A percentile compares a stretch with the other conserved stretches of the same genome.
phyloP scores from a whole-genome alignment of 2,797 vertebrate genomes.

The Brotula barbata region DNA sequence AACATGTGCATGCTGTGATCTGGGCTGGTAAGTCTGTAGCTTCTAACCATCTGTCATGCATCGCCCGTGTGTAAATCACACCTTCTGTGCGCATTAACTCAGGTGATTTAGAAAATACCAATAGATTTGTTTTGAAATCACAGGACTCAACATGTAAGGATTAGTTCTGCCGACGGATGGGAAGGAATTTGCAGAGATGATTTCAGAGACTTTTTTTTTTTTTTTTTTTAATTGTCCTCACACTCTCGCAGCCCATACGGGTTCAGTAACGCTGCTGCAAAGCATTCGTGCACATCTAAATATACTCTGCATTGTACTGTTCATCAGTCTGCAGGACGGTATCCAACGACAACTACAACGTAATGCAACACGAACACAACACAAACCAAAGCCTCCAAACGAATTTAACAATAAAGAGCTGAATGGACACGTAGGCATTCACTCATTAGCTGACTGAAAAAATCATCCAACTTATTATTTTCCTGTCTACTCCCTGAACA shows the following conservation, averaged over 20 bases:
- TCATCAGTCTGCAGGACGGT: slow-evolving; percentile 31
- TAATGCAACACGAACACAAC: background rate
- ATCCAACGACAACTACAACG: background rate
- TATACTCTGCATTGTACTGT: slow-evolving; percentile 45
- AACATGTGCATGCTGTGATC: slow-evolving; percentile 50
- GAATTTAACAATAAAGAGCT: background rate
- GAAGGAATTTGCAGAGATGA: slow-evolving; percentile 37
- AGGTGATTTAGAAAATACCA: slow-evolving; percentile 38
- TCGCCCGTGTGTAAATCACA: slow-evolving; percentile 33
- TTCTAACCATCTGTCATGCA: slow-evolving; percentile 47
- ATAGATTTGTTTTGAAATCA: slow-evolving; percentile 54
- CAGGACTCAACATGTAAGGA: slow-evolving; percentile 51
- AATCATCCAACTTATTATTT: too few relatives aligned
- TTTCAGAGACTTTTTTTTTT: slow-evolving; percentile 35
- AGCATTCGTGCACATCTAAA: slow-evolving; percentile 34
- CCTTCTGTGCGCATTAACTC: slow-evolving; percentile 36
- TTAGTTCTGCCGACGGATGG: slow-evolving; percentile 43
- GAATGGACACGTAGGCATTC: background rate
- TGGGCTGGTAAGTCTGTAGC: slow-evolving; percentile 40
- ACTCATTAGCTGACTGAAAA: too few relatives aligned
- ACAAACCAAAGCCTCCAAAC: background rate
- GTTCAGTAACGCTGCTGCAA: slow-evolving; percentile 30
- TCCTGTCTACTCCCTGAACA: too few relatives aligned
- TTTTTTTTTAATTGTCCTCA: slow-evolving; percentile 35
- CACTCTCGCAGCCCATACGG: slow-evolving; percentile 20